These are phyloP conservation scores for Tetranychus piercei DNA, from an alignment of 2,888 invertebrate species.

Conservation along the genomic window DNA sequence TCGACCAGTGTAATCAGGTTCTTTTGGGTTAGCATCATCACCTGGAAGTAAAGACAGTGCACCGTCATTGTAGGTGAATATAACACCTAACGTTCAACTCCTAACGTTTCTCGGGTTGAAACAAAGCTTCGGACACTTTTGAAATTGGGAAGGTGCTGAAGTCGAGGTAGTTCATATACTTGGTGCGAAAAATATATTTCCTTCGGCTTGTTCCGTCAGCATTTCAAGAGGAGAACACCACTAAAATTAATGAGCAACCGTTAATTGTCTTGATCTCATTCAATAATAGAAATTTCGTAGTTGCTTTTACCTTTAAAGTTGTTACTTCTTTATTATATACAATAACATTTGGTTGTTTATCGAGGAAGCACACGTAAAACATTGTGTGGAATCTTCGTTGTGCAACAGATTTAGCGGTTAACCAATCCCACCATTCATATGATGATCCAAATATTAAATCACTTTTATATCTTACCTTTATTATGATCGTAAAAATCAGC, in stretches of 20 bases:
- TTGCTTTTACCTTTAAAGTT: slow-evolving; percentile 33
- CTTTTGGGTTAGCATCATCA: not conserved
- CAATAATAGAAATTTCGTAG: too few relatives aligned
- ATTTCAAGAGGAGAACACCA: slow-evolving; percentile 46
- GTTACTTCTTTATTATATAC: slow-evolving; percentile 42
- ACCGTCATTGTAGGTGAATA: slow-evolving; percentile 30
- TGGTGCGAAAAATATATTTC: slow-evolving; percentile 42
- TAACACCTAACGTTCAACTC: slow-evolving; percentile 40
- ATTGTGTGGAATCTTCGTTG: slow-evolving; percentile 44
- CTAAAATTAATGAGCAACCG: slow-evolving; percentile 36
- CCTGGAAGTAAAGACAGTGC: too few relatives aligned
- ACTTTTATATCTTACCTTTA: too few relatives aligned
- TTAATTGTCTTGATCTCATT: too few relatives aligned
- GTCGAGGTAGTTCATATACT: slow-evolving; percentile 50
- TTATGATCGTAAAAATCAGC: too few relatives aligned
- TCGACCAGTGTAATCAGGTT: slow-evolving; percentile 16
- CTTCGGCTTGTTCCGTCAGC: slow-evolving; percentile 34
- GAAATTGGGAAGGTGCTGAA: slow-evolving; percentile 41
- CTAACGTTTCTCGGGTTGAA: slow-evolving; percentile 39
- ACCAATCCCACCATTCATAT: slow-evolving; percentile 37
- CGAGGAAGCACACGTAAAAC: slow-evolving; percentile 49
- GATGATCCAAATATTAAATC: too few relatives aligned
- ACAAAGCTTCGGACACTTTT: slow-evolving; percentile 44
- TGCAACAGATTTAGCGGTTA: slow-evolving; percentile 32
- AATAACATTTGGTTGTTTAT: slow-evolving; percentile 38